phyloP scores from a whole-genome alignment of 2,888 invertebrate species.

The Diarsia dahlii region DNA sequence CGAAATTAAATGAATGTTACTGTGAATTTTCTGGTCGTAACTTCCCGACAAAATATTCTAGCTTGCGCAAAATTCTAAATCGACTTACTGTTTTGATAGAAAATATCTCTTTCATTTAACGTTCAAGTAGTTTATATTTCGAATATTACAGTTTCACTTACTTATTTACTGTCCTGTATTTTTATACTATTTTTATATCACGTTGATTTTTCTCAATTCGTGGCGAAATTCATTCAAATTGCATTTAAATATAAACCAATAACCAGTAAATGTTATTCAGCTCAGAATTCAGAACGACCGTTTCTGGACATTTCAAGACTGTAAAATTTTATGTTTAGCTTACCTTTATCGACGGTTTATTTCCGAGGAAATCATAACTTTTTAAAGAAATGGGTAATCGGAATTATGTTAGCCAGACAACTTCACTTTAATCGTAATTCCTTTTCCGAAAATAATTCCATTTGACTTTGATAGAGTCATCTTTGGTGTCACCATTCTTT shows the following conservation, averaged over 20 bases:
- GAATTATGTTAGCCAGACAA: conserved; percentile 10
- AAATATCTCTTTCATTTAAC: neutral
- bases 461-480: neutral
- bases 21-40: conserved; percentile 1
- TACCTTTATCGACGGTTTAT: conserved; percentile 41
- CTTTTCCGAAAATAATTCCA: neutral
- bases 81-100: neutral
- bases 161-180: no score
- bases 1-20: neutral
- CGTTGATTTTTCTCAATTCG: no score
- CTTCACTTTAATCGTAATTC: neutral
- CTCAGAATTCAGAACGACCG: conserved; percentile 34
- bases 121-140: no score
- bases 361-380: neutral
- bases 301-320: conserved; percentile 38
- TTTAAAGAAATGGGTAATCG: conserved; percentile 14
- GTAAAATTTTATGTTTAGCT: conserved; percentile 48
- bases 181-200: no score
- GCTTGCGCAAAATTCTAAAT: neutral
- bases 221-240: no score
- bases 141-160: no score
- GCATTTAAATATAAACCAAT: no score
- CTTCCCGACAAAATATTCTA: neutral
- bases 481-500: neutral
- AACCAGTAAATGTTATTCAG: conserved; percentile 23